These are phyloP conservation scores for Coptodon bakossiorum DNA, from an alignment of 2,113 vertebrate species.

Conservation along the genomic window DNA sequence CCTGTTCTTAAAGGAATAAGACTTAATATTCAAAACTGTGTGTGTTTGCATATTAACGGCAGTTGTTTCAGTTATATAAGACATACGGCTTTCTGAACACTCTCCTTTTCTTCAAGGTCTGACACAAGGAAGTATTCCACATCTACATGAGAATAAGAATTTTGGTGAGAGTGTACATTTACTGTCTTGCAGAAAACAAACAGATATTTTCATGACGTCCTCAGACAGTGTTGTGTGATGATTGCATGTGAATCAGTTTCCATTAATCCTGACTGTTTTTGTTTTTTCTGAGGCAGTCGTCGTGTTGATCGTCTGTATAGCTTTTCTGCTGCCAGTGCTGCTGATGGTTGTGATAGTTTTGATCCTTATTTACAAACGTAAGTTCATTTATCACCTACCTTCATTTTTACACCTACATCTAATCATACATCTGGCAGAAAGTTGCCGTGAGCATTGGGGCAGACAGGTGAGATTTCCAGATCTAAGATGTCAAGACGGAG, in stretches of 20 bases:
- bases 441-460: neutral
- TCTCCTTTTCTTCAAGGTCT: neutral
- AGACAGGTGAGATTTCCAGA: neutral
- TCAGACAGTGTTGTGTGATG: neutral
- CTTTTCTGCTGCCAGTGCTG: neutral
- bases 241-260: fast-evolving
- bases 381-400: neutral
- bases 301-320: neutral
- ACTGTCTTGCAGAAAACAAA: neutral
- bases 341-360: neutral
- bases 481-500: neutral
- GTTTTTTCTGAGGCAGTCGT: fast-evolving
- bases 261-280: neutral
- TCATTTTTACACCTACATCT: neutral
- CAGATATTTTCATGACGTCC: neutral
- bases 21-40: neutral
- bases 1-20: fast-evolving
- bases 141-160: neutral
- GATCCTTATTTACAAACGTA: conserved; percentile 5
- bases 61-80: neutral
- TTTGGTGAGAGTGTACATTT: neutral
- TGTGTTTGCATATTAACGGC: neutral
- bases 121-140: fast-evolving
- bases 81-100: neutral
- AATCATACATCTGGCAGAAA: neutral